Base-by-base conservation (phyloP, 2,797 vertebrate genomes). In the Acipenser ruthenus region DNA sequence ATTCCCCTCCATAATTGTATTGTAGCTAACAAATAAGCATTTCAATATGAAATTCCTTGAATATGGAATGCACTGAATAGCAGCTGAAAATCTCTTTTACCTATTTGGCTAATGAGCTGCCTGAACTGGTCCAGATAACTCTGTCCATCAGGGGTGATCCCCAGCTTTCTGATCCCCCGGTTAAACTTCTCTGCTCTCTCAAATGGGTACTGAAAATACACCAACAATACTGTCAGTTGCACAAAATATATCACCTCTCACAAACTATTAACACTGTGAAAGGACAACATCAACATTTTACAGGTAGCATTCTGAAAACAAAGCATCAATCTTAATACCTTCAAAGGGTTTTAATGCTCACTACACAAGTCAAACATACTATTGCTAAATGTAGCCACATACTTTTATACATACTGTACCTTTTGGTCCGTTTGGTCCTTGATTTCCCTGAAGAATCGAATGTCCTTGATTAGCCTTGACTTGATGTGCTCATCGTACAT, bases 401-500 rank as follows among this genome's bases (percentile, higher is more conserved):
- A 37, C 37, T 37, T 37, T 37, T 37, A 37, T 37, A 37, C 37
- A 37, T 37, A 37, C 37, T 37, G n/a, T 86, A 97, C 97, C 93
- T 99, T 99, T 73, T 99, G 97, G 83, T 99, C 96, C 55, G 93
- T 93, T 86, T 99, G 93, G 81, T 99, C 97, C 73, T 99, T 99
- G 18, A 94, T 93, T 84, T 99, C 96, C 76, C 94, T 92, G 83
- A 98, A 99, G 91, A 96, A 98, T 60, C 97, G 91, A 70, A 99
- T 99, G 83, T 99, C 97, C 80, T 99, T 99, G 80, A 99, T 99
- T 76, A 99, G 89, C 68, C 97, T 90, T 76, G 96, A 99, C 80
- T 99, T 99, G 80, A 99, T 99, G 86, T 99, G 97, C 70, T 99
- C 97, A 63, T 99, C 97, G 51, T 99, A 99, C 97, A 99, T 99